Evolutionary conservation across 2,888 invertebrate species (phyloP), one percentile per base, ranked within the genome.

Genomic region (Ochropleura leucogaster): DNA sequence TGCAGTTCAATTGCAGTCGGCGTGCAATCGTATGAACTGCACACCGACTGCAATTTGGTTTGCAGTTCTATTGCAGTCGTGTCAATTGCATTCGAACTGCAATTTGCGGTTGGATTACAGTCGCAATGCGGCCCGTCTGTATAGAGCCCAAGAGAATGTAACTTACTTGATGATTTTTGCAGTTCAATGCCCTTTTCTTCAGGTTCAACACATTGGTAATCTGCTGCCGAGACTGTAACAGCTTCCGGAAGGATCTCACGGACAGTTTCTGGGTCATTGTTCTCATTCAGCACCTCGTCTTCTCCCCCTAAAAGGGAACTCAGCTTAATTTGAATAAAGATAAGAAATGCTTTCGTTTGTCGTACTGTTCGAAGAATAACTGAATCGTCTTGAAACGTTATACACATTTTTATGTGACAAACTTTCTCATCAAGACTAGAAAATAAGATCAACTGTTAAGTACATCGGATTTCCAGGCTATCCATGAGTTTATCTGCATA

Each of bases 241-340:
- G 72, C 40, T 18, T 74, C 80, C 9, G 49, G 3, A n/a, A 30
- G 72, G 8, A 82, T 87, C 77, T 93, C 95, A 0, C 95, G 91
- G 9, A 95, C 95, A 0, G 95, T 95, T 63, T 90, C 90, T 0
- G 92, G 91, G 14, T 90, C 92, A n/a, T 76, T 42, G 0, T 91
- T 90, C 0, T 92, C 93, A 63, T 90, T 89, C 18, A 88, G 51
- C 0, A 51, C 77, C 5, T 93, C 94, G 0, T 91, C 92, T 49
- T 93, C 94, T 0, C 80, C 82, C 46, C 89, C 92, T 92, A 59
- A 51, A 49, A 40, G 3, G 4, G 12, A 74, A 74, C 3, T 49
- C n/a, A 16, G 42, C 40, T 49, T 59, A 72, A 7, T 40, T 16
- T n/a, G n/a, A 30, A n/a, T n/a, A 53, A 20, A 66, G 5, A 46